Evolutionary conservation across 2,888 invertebrate genomes (phyloP), one percentile per base, ranked within the genome.

Genomic region (Drosophila anomalata): DNA sequence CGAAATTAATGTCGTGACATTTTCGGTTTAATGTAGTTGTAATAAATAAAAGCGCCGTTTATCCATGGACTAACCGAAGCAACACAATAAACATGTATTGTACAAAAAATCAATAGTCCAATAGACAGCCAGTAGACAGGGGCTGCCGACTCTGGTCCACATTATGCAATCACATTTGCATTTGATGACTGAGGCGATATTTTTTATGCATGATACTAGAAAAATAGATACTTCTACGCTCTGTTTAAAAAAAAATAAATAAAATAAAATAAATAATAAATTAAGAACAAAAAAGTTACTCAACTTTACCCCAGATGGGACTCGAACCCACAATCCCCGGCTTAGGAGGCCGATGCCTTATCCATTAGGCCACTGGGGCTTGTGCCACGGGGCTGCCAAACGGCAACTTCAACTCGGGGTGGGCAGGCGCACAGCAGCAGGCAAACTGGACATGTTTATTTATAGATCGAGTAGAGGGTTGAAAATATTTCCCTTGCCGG

Each of bases 11-110:
- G 84, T 84, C 84, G 86, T 84, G 84, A 81, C 84, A 86, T 84
- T 84, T 84, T 84, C 86, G 79, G 83, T 86, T 86, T 81, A 84
- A 84, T 84, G 86, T 85, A 81, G 78, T 83, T 83, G 81, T 85
- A 84, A 86, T 84, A 85, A 85, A 84, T 84, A 83, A 86, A 83
- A 69, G 74, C 72, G 73, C 71, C 60, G 71, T 67, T 82, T 76
- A 76, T 20, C 46, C 36, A 51, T 17, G 29, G 29, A 36, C 63
- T 20, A 26, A 14, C 14, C 31, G 54, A 29, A 44, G 42, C 11
- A 47, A 22, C 39, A 47, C 47, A 56, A 9, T 33, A 50, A 57
- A 48, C 26, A 58, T 24, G 14, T 48, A 33, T 17, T 39, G 14
- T 29, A 44, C 17, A 50, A 31, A 55, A 67, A 73, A 76, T 81